Percentiles rank a stretch among this genome's conserved stretches.
These are phyloP conservation scores for Cydia strobilella DNA, from an alignment of 1,140 invertebrate species.

Conservation along the genomic window DNA sequence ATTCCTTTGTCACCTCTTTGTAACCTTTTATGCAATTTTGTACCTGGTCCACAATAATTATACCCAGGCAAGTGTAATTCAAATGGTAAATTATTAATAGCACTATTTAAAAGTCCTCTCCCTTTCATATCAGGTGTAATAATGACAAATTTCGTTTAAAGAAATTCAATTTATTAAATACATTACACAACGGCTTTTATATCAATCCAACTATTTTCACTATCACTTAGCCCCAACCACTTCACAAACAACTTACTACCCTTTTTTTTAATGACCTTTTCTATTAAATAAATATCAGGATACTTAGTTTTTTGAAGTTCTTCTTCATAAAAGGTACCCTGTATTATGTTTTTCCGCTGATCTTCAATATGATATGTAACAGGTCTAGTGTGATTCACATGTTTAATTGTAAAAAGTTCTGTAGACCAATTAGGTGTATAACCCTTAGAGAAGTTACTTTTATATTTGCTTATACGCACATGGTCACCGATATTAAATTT, in stretches of 20 bases:
- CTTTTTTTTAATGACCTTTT: constrained; percentile 54
- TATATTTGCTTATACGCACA: no score
- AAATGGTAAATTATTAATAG: constrained; percentile 69
- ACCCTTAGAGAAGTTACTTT: constrained; percentile 44
- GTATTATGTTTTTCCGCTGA: constrained; percentile 46
- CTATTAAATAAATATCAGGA: constrained; percentile 61
- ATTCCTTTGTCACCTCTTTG: constrained; percentile 64
- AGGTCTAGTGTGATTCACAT: constrained; percentile 55
- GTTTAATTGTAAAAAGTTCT: constrained; percentile 63
- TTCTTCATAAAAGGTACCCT: constrained; percentile 60
- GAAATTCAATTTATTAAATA: no score
- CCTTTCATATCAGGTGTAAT: constrained; percentile 25
- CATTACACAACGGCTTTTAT: constrained; percentile 33
- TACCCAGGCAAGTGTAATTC: constrained; percentile 76
- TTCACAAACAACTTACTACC: constrained; percentile 59
- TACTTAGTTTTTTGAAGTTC: constrained; percentile 53
- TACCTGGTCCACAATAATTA: constrained; percentile 76
- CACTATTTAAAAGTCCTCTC: constrained; percentile 44
- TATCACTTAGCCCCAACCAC: constrained; percentile 56
- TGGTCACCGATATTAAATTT: no score
- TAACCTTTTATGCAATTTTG: constrained; percentile 70
- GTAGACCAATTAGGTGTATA: constrained; percentile 69
- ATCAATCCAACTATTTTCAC: constrained; percentile 56
- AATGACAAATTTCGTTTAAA: neutral
- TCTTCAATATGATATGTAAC: constrained; percentile 58